Evolutionary conservation across 2,113 vertebrate species (phyloP).

Genomic region (Prolemur simus): DNA sequence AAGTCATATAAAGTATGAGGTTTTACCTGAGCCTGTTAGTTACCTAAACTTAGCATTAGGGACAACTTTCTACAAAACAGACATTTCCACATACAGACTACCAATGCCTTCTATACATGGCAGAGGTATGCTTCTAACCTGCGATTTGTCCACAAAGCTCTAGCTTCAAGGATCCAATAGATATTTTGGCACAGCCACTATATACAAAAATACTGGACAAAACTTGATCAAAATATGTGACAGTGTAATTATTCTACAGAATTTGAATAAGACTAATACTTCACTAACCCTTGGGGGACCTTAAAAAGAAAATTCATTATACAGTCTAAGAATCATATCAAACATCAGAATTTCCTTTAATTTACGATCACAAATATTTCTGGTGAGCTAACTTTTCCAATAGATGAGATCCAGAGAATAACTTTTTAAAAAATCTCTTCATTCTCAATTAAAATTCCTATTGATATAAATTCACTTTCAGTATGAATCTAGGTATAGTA

Average conservation of each 20-base stretch:
- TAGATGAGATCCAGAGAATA: background rate
- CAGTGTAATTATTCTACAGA: constrained; percentile 14
- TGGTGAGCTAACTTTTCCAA: background rate
- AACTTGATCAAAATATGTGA: background rate
- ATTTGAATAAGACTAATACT: constrained; percentile 5
- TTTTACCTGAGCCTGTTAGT: constrained; percentile 1
- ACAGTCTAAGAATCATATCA: constrained; percentile 1
- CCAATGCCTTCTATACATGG: background rate
- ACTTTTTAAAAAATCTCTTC: background rate
- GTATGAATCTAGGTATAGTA: background rate
- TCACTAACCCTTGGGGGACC: background rate
- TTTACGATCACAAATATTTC: constrained; percentile 20
- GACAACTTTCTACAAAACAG: background rate
- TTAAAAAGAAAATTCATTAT: background rate
- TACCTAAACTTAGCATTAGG: background rate
- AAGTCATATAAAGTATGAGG: constrained; percentile 3
- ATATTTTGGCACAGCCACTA: background rate
- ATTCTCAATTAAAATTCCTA: constrained; percentile 39
- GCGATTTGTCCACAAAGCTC: background rate
- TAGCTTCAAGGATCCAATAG: background rate
- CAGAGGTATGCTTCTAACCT: background rate
- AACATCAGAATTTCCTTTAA: constrained; percentile 34
- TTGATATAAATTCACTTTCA: constrained; percentile 9
- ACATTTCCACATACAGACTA: background rate
- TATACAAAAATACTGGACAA: background rate